These are phyloP conservation scores for Machimus rusticus DNA, from an alignment of 2,888 invertebrate species.

Conservation along the genomic window DNA sequence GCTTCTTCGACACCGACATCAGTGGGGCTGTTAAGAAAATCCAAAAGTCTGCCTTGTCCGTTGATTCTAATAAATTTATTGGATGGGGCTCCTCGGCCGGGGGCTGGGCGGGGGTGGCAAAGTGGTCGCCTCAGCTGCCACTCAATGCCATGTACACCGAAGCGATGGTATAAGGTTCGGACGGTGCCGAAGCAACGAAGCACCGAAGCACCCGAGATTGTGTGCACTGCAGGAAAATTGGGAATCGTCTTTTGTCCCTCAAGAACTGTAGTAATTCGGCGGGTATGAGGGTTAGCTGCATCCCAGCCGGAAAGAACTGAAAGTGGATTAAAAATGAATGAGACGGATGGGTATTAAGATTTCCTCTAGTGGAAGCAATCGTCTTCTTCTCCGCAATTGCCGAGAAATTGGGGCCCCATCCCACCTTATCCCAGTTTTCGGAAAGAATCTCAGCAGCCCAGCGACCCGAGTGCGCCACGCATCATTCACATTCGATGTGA, in stretches of 20 bases:
- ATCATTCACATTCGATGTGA: slow-evolving; percentile 24
- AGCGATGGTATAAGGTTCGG: background rate
- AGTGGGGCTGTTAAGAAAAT: slow-evolving; percentile 20
- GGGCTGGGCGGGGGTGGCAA: background rate
- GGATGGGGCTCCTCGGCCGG: background rate
- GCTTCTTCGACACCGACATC: slow-evolving; percentile 3
- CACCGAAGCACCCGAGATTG: background rate
- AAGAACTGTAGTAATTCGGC: background rate
- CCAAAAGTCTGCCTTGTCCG: slow-evolving; percentile 36
- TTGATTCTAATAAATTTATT: slow-evolving; percentile 40
- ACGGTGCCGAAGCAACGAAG: background rate
- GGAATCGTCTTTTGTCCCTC: slow-evolving; percentile 5
- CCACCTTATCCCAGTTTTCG: background rate
- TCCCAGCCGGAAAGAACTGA: background rate
- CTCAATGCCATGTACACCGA: slow-evolving; percentile 17
- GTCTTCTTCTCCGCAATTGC: background rate
- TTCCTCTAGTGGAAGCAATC: background rate
- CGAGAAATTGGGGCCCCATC: background rate
- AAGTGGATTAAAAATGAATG: slow-evolving; percentile 20
- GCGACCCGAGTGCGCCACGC: slow-evolving; percentile 8
- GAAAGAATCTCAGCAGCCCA: background rate
- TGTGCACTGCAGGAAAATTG: slow-evolving; percentile 13
- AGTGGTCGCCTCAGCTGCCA: slow-evolving; percentile 33
- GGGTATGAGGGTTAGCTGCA: background rate
- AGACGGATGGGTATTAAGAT: slow-evolving; percentile 26